phyloP scores from a whole-genome alignment of 2,797 vertebrate species.

The Cheirogaleus major region DNA sequence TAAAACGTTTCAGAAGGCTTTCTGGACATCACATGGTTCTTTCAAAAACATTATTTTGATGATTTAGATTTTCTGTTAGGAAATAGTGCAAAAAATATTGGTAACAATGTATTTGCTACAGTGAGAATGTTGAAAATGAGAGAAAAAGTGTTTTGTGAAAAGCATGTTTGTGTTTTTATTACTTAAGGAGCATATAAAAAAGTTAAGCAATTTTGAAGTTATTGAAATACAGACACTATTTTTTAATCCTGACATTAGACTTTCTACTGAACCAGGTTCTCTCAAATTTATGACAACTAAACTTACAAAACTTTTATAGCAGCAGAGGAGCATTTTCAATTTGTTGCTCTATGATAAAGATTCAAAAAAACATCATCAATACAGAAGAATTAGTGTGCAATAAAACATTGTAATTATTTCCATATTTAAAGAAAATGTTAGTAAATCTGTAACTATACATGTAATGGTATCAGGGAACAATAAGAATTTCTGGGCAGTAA shows the following conservation, averaged over 20 bases:
- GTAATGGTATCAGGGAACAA: neutral
- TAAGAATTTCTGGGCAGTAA: neutral
- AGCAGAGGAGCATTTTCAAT: neutral
- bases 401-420: neutral
- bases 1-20: conserved; percentile 45
- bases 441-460: neutral
- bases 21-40: neutral
- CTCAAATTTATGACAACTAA: neutral
- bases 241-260: neutral
- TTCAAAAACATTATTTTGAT: conserved; percentile 47
- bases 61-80: conserved; percentile 51
- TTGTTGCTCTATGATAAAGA: neutral
- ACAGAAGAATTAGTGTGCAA: neutral
- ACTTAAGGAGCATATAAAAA: conserved; percentile 6
- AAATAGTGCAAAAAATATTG: conserved; percentile 49
- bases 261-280: neutral
- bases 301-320: neutral
- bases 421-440: neutral
- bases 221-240: neutral
- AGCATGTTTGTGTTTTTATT: neutral
- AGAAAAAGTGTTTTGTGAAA: conserved; percentile 14
- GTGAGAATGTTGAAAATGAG: conserved; percentile 11
- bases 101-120: neutral
- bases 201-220: neutral
- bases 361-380: neutral